These are phyloP conservation scores for Globia sparganii DNA, from an alignment of 2,888 invertebrate genomes.

Conservation along the genomic window DNA sequence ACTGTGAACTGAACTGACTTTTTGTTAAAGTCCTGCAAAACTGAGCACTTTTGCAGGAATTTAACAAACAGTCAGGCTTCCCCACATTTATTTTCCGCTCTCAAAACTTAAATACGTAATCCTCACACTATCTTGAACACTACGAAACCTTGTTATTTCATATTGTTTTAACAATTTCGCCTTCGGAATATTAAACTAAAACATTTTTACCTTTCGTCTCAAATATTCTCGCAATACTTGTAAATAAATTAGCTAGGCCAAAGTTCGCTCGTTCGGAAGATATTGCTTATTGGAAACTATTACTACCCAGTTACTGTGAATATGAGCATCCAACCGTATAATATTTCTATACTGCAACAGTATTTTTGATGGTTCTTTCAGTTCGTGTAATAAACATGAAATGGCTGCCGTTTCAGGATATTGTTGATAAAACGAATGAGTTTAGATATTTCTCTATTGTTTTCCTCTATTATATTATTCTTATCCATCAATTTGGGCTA, in stretches of 20 bases:
- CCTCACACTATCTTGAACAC: neutral
- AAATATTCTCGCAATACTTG: conserved; percentile 64
- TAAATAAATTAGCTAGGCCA: conserved; percentile 76
- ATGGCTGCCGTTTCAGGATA: conserved; percentile 50
- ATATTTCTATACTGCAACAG: conserved; percentile 70
- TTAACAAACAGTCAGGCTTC: neutral
- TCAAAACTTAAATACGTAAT: conserved; percentile 5
- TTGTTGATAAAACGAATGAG: conserved; percentile 43
- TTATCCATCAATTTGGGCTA: conserved; percentile 41
- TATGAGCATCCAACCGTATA: conserved; percentile 73
- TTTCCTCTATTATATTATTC: conserved; percentile 35
- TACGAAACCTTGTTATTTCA: neutral
- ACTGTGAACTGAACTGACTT: too few relatives aligned
- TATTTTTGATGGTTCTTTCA: conserved; percentile 63
- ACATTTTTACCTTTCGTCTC: conserved; percentile 48
- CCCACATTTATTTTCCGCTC: neutral
- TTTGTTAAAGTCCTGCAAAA: too few relatives aligned
- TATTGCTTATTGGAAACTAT: conserved; percentile 84
- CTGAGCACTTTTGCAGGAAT: neutral
- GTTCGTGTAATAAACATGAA: conserved; percentile 60
- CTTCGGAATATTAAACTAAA: conserved; percentile 29
- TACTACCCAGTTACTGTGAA: conserved; percentile 71
- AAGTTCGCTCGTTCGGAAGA: conserved; percentile 76
- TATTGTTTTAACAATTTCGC: conserved; percentile 5
- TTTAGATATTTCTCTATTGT: conserved; percentile 35